Evolutionary conservation across 2,797 vertebrate species (phyloP).

Genomic region (Phaenicophaeus curvirostris): DNA sequence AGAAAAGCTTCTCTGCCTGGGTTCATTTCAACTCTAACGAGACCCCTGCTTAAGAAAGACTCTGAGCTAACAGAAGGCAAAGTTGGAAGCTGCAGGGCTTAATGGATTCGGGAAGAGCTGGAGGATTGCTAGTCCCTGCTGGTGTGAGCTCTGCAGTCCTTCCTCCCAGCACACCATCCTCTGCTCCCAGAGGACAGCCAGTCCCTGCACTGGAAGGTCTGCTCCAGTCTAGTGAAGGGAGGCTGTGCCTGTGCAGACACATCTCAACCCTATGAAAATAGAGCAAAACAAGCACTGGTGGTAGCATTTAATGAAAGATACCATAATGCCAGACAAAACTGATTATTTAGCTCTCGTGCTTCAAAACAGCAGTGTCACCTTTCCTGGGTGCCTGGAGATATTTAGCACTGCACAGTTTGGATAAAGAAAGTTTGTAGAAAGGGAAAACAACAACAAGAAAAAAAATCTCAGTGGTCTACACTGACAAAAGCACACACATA

Average conservation of each 20-base stretch:
- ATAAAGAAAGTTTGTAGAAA: neutral
- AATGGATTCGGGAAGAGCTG: neutral
- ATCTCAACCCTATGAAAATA: neutral
- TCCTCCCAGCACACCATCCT: neutral
- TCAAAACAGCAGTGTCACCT: neutral
- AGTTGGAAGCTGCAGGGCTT: neutral
- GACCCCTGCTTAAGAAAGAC: neutral
- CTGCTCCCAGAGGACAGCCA: neutral
- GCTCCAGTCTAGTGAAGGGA: neutral
- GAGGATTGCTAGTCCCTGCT: neutral
- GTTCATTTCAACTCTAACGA: neutral
- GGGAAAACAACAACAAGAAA: neutral
- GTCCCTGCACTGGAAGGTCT: neutral
- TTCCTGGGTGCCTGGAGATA: neutral
- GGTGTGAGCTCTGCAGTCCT: neutral
- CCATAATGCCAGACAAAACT: neutral
- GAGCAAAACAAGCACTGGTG: fast-evolving
- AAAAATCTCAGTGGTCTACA: neutral
- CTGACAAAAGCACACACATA: neutral
- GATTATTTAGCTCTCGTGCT: neutral
- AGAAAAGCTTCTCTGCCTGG: neutral
- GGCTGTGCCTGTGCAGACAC: neutral
- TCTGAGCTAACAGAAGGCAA: neutral
- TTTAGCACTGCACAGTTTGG: neutral
- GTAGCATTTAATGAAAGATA: neutral